phyloP scores from a whole-genome alignment of 2,888 invertebrate species.

The Metacarcinus magister region DNA sequence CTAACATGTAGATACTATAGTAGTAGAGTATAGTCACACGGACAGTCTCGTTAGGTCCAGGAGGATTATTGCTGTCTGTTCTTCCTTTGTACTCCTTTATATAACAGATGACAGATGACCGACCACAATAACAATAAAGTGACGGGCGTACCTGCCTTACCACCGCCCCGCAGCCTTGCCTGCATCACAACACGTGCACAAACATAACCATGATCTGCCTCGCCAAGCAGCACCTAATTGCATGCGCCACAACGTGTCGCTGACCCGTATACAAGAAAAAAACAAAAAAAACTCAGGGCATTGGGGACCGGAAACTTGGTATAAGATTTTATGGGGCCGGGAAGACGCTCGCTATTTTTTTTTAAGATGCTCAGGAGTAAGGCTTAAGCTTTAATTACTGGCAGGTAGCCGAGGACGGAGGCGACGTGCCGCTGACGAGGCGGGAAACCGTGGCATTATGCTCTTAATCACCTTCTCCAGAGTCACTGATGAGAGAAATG shows the following conservation, averaged over 20 bases:
- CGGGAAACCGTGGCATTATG: conserved; percentile 17
- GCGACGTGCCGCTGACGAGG: conserved; percentile 4
- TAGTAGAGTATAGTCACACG: no score
- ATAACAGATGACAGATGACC: not conserved
- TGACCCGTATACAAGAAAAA: not conserved
- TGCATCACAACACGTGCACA: not conserved
- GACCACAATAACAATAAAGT: not conserved
- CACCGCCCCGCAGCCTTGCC: not conserved
- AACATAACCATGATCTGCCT: not conserved
- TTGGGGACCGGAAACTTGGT: not conserved
- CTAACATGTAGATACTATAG: no score
- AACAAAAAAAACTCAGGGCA: not conserved
- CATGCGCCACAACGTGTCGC: not conserved
- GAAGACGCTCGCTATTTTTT: not conserved
- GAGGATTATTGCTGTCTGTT: no score
- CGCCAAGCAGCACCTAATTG: not conserved
- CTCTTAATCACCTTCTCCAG: conserved; percentile 35
- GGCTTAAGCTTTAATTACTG: conserved; percentile 30
- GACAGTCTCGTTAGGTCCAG: no score
- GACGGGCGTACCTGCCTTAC: not conserved
- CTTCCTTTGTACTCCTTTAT: no score
- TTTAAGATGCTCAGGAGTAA: not conserved
- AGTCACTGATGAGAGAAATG: conserved; percentile 27
- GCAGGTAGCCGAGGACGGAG: not conserved
- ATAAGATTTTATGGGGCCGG: not conserved